Percentiles rank a stretch among this genome's conserved stretches.
These are phyloP conservation scores for Cosmia trapezina DNA, from an alignment of 2,888 invertebrate species.

Conservation along the genomic window DNA sequence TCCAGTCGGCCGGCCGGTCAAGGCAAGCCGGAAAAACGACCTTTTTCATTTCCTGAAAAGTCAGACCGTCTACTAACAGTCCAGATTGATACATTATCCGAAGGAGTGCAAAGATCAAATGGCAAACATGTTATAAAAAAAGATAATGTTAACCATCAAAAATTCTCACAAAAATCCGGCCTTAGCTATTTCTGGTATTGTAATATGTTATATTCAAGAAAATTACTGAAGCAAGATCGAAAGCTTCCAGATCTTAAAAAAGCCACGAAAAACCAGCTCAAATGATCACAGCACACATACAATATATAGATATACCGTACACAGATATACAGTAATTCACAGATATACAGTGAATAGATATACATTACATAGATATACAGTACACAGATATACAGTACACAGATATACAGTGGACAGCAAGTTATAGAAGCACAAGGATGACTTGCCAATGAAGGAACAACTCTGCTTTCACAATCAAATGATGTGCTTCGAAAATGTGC, in stretches of 20 bases:
- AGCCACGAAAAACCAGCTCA: not conserved
- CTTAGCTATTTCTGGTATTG: not conserved
- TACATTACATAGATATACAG: too few relatives aligned
- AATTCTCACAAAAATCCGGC: constrained; percentile 8
- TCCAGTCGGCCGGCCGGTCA: not conserved
- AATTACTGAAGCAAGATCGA: constrained; percentile 1
- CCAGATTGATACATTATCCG: not conserved
- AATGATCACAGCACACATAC: not conserved
- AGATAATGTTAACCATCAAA: not conserved
- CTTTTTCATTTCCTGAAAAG: not conserved
- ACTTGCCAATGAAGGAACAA: not conserved
- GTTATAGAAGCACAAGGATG: not conserved
- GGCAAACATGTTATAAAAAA: not conserved
- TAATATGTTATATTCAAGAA: constrained; percentile 2
- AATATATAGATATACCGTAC: too few relatives aligned
- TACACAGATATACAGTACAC: not conserved
- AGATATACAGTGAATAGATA: too few relatives aligned
- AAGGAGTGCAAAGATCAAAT: constrained; percentile 1
- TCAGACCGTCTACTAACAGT: not conserved
- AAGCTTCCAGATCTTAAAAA: not conserved
- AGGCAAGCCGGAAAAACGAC: not conserved
- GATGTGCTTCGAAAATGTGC: not conserved
- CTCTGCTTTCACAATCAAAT: not conserved
- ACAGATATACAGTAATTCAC: too few relatives aligned
- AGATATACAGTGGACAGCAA: not conserved